These are phyloP conservation scores for Gavialis gangeticus DNA, from an alignment of 2,113 vertebrate genomes.

Conservation along the genomic window DNA sequence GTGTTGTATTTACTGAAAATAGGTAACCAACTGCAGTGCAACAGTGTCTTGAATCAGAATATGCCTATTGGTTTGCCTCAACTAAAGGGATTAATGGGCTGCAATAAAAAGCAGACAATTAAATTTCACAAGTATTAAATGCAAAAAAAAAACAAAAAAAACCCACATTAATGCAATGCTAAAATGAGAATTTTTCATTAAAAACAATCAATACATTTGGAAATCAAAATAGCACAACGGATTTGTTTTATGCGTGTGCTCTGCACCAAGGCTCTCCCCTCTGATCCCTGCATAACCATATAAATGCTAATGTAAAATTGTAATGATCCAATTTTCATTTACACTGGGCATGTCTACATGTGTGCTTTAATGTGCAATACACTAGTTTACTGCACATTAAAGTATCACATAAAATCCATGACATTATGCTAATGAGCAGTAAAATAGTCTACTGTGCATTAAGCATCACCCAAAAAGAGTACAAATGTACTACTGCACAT, in stretches of 20 bases:
- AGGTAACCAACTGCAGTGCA: conserved; percentile 40
- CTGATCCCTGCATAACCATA: not conserved
- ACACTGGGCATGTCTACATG: not conserved
- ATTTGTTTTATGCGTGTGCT: not conserved
- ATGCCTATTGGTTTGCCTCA: not conserved
- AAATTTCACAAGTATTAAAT: not conserved
- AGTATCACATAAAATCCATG: not conserved
- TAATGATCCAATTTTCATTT: not conserved
- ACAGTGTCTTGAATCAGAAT: conserved; percentile 41
- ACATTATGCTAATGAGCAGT: no score
- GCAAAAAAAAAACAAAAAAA: not conserved
- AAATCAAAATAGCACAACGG: not conserved
- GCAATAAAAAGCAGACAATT: conserved; percentile 12
- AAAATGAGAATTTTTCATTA: conserved; percentile 4
- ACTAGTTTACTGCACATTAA: no score
- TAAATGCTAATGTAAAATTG: rapidly evolving
- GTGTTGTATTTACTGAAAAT: conserved; percentile 5
- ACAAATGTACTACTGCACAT: no score
- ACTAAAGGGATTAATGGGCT: not conserved
- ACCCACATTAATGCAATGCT: not conserved
- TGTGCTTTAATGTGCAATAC: no score
- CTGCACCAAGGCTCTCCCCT: rapidly evolving
- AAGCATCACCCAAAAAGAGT: no score
- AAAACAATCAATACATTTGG: not conserved
- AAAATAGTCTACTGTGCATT: no score